Evolutionary conservation across 2,888 invertebrate genomes (phyloP).

Genomic region (Cremastinae sp.): DNA sequence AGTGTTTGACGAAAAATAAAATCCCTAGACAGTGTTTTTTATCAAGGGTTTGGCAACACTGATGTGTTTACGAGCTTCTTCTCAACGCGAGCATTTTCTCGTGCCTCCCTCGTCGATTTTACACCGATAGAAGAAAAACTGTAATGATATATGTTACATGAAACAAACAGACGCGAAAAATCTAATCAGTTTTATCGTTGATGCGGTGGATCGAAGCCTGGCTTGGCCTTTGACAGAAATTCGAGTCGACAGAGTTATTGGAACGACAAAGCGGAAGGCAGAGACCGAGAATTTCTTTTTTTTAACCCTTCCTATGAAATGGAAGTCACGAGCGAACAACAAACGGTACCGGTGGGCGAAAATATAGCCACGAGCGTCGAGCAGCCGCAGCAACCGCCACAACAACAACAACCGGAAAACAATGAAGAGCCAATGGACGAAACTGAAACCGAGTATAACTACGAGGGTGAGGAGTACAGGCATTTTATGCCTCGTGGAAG

Average conservation of each 20-base stretch:
- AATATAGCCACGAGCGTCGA: slow-evolving; percentile 34
- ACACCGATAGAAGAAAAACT: slow-evolving; percentile 16
- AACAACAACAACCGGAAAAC: slow-evolving; percentile 70
- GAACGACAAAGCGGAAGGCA: slow-evolving; percentile 14
- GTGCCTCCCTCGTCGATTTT: slow-evolving; percentile 25
- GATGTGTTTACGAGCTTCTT: slow-evolving; percentile 42
- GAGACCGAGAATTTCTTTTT: slow-evolving; percentile 38
- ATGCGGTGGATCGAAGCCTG: slow-evolving; percentile 8
- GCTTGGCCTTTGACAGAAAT: slow-evolving; percentile 1
- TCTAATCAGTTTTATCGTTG: background rate
- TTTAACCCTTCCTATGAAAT: slow-evolving; percentile 18
- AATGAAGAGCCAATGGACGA: slow-evolving; percentile 76
- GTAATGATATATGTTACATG: slow-evolving; percentile 28
- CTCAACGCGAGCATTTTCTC: slow-evolving; percentile 32
- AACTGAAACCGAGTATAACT: slow-evolving; percentile 75
- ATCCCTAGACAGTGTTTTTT: background rate
- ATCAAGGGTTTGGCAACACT: slow-evolving; percentile 8
- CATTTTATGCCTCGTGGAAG: slow-evolving; percentile 81
- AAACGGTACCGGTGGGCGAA: slow-evolving; percentile 66
- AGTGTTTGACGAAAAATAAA: background rate
- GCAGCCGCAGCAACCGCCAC: slow-evolving; percentile 16
- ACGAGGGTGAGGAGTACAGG: slow-evolving; percentile 80
- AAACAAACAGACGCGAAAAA: slow-evolving; percentile 38
- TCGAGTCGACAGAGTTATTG: slow-evolving; percentile 2
- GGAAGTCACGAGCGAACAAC: slow-evolving; percentile 61